These are phyloP conservation scores for Drosophila watanabei DNA, from an alignment of 1,140 invertebrate genomes.

Conservation along the genomic window DNA sequence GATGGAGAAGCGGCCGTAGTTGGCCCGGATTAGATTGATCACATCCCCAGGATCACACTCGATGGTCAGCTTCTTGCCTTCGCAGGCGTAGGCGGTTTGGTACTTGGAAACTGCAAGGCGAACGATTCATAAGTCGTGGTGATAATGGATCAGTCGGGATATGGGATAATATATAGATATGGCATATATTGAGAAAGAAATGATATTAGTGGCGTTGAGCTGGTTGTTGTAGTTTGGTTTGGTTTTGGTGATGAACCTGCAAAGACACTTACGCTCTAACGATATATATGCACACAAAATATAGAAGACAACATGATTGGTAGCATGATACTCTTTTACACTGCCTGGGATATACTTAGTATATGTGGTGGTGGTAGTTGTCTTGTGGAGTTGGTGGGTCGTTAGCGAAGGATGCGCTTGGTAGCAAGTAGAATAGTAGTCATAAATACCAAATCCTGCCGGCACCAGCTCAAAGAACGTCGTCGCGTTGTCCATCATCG, in stretches of 20 bases:
- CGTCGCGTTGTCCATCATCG: background rate
- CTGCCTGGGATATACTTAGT: constrained; percentile 78
- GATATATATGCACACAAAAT: constrained; percentile 58
- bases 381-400: constrained; percentile 51
- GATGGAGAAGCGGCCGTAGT: constrained; percentile 98
- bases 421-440: constrained; percentile 80
- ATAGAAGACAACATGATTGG: constrained; percentile 46
- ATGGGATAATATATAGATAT: constrained; percentile 26
- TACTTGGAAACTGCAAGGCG: constrained; percentile 88
- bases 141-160: background rate
- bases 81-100: constrained; percentile 96
- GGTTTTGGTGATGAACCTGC: constrained; percentile 64
- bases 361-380: constrained; percentile 61
- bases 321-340: constrained; percentile 72
- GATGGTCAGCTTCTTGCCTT: constrained; percentile 95
- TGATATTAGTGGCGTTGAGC: constrained; percentile 65
- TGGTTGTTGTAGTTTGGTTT: constrained; percentile 82
- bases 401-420: constrained; percentile 70
- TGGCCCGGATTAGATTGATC: constrained; percentile 96
- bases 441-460: constrained; percentile 83
- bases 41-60: constrained; percentile 94
- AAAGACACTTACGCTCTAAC: constrained; percentile 70
- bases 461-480: constrained; percentile 18
- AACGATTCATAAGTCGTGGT: constrained; percentile 46
- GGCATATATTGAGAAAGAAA: constrained; percentile 51